These are phyloP conservation scores for Lepidurus couesii DNA, from an alignment of 1,140 invertebrate genomes.

Conservation along the genomic window DNA sequence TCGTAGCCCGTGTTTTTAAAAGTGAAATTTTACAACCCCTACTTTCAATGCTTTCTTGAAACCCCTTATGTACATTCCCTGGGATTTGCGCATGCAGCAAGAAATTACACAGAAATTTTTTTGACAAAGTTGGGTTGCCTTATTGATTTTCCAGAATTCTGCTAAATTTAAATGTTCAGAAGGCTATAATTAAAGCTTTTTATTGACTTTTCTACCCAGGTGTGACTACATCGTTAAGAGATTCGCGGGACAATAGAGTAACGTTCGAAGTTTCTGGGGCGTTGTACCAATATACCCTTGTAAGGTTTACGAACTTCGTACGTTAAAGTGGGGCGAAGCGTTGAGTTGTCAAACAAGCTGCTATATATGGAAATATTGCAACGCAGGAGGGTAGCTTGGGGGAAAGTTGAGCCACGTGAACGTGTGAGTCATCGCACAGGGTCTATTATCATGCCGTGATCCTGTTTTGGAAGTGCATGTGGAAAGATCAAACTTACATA, in stretches of 20 bases:
- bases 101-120: neutral
- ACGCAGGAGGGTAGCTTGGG: neutral
- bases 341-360: neutral
- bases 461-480: neutral
- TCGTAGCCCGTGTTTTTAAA: constrained; percentile 6
- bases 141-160: neutral
- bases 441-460: neutral
- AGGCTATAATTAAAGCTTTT: neutral
- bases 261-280: neutral
- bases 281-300: neutral
- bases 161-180: neutral
- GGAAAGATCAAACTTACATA: neutral
- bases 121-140: neutral
- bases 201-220: neutral
- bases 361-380: neutral
- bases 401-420: neutral
- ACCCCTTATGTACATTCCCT: constrained; percentile 13
- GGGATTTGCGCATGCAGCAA: constrained; percentile 16
- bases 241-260: neutral
- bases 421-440: neutral
- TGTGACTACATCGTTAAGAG: neutral
- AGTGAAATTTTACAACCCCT: neutral
- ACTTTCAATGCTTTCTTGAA: neutral
- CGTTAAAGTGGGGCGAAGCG: neutral
- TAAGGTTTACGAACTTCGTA: neutral